Evolutionary conservation across 2,888 invertebrate species (phyloP).

Genomic region (Trichopria drosophilae): DNA sequence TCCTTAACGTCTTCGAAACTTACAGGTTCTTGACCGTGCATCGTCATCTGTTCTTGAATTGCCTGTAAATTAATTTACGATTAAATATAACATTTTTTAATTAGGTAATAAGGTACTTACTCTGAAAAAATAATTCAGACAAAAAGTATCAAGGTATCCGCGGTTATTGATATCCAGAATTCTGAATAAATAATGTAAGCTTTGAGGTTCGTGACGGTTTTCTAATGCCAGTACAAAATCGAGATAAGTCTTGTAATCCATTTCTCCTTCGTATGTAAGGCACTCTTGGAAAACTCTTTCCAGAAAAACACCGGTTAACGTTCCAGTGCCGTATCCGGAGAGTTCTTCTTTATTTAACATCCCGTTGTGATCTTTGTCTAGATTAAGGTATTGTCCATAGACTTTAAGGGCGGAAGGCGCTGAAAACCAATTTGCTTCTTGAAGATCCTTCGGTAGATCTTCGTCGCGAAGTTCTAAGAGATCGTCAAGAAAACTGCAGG

Average conservation of each 20-base stretch:
- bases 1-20: slow-evolving; percentile 94
- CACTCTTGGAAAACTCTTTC: slow-evolving; percentile 94
- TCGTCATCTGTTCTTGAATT: slow-evolving; percentile 87
- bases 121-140: slow-evolving; percentile 90
- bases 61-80: slow-evolving; percentile 63
- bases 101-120: slow-evolving; percentile 55
- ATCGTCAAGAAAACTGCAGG: slow-evolving; percentile 90
- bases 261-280: slow-evolving; percentile 90
- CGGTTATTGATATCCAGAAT: slow-evolving; percentile 87
- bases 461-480: slow-evolving; percentile 85
- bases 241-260: slow-evolving; percentile 96
- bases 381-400: slow-evolving; percentile 90
- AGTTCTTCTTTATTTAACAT: slow-evolving; percentile 92
- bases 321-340: slow-evolving; percentile 88
- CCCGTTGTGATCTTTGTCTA: slow-evolving; percentile 93
- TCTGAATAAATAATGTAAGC: slow-evolving; percentile 87
- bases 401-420: slow-evolving; percentile 85
- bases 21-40: slow-evolving; percentile 86
- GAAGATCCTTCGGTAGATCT: slow-evolving; percentile 78
- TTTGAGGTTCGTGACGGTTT: slow-evolving; percentile 88
- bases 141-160: slow-evolving; percentile 87
- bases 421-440: slow-evolving; percentile 90
- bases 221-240: slow-evolving; percentile 93
- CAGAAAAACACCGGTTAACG: slow-evolving; percentile 86
- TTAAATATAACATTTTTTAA: slow-evolving; percentile 1